Percentiles rank a stretch among this genome's conserved stretches.
Conservation (phyloP, 2,888 invertebrate species). For the Embidobia sp. region DNA sequence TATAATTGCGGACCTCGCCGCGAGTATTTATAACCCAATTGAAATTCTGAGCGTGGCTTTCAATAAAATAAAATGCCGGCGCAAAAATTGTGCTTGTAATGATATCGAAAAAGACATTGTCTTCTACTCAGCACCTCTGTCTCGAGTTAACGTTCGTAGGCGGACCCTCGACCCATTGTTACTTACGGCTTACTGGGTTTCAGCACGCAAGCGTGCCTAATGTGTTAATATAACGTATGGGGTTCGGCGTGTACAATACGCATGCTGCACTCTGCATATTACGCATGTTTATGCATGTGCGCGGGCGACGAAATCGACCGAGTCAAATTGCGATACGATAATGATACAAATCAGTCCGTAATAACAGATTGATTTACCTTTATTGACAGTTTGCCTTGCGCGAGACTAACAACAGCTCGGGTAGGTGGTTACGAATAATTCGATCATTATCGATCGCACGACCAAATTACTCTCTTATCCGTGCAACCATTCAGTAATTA, state of each 20-base stretch:
- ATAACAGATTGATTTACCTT: conserved; percentile 58
- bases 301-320: conserved; percentile 58
- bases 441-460: conserved; percentile 27
- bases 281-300: conserved; percentile 63
- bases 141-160: conserved; percentile 54
- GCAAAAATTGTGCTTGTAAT: conserved; percentile 28
- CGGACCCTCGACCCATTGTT: conserved; percentile 69
- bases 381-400: conserved; percentile 48
- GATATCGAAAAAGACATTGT: conserved; percentile 57
- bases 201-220: conserved; percentile 79
- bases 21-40: too few species aligned
- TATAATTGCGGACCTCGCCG: too few species aligned
- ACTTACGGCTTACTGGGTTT: conserved; percentile 77
- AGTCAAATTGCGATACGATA: conserved; percentile 61
- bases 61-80: background rate
- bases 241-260: conserved; percentile 63
- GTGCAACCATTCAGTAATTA: too few species aligned
- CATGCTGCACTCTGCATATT: conserved; percentile 54
- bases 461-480: conserved; percentile 60
- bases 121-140: conserved; percentile 61
- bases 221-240: conserved; percentile 79
- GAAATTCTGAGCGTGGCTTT: too few species aligned
- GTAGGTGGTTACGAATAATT: conserved; percentile 24
- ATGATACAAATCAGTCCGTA: conserved; percentile 63
- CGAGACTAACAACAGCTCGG: conserved; percentile 14